phyloP scores from a whole-genome alignment of 2,797 vertebrate genomes.

The Hoplostethus atlanticus region DNA sequence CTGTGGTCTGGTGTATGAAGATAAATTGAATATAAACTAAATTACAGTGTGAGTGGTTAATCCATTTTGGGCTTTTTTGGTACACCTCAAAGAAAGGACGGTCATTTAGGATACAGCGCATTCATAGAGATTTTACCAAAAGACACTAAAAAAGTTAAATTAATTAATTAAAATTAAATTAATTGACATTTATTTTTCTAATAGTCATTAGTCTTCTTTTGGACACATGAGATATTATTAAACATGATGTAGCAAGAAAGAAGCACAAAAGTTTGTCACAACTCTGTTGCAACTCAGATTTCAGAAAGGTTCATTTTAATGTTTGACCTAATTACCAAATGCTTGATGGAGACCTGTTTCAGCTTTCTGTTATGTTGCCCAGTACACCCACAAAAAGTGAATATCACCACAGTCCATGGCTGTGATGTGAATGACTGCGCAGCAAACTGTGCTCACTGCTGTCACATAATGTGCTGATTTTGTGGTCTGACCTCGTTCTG shows the following conservation, averaged over 20 bases:
- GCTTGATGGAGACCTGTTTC: conserved; percentile 22
- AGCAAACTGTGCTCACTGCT: not conserved
- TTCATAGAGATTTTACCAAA: too few relatives aligned
- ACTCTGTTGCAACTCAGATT: not conserved
- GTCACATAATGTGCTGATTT: conserved; percentile 32
- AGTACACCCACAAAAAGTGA: conserved; percentile 2
- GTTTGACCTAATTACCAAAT: conserved; percentile 34
- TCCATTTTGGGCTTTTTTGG: too few relatives aligned
- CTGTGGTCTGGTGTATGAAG: not conserved
- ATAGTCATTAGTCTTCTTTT: too few relatives aligned
- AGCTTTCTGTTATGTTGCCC: not conserved
- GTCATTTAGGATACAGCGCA: too few relatives aligned
- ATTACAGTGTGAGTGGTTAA: not conserved
- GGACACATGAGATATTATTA: too few relatives aligned
- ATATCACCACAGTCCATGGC: not conserved
- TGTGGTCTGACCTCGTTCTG: conserved; percentile 41
- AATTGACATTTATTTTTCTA: too few relatives aligned
- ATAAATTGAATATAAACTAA: not conserved
- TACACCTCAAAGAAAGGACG: too few relatives aligned
- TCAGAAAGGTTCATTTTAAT: conserved; percentile 14
- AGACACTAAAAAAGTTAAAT: too few relatives aligned
- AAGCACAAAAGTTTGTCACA: not conserved
- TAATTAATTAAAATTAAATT: too few relatives aligned
- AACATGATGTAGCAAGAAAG: too few relatives aligned
- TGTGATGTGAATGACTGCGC: not conserved